A percentile compares a stretch with the other conserved stretches of the same genome.
Evolutionary conservation across 2,797 vertebrate species (phyloP).

Genomic region (Accipiter minullus): DNA sequence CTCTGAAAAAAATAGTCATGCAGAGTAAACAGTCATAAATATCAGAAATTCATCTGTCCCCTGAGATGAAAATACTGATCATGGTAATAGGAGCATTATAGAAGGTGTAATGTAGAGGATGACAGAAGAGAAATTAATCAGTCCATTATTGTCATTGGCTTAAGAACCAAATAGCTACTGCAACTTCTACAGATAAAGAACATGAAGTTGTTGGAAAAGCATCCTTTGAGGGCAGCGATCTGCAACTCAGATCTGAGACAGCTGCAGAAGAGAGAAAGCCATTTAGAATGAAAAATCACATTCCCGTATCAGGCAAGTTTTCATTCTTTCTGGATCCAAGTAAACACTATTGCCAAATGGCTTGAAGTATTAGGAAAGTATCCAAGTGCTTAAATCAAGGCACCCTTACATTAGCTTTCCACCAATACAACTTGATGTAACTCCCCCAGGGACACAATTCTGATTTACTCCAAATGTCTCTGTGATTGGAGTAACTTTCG

Average conservation of each 20-base stretch:
- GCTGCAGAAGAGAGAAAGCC: background rate
- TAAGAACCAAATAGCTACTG: background rate
- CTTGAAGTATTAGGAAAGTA: background rate
- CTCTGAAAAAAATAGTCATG: slow-evolving; percentile 16
- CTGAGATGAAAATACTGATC: slow-evolving; percentile 36
- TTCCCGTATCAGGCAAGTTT: background rate
- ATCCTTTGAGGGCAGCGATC: background rate
- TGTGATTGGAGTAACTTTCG: background rate
- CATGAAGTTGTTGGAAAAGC: background rate
- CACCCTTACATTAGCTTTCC: background rate
- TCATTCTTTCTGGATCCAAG: background rate
- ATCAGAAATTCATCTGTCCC: slow-evolving; percentile 21
- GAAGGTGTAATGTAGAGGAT: background rate
- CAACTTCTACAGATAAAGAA: background rate
- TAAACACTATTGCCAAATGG: background rate
- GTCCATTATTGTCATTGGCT: background rate
- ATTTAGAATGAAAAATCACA: background rate
- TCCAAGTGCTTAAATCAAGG: background rate
- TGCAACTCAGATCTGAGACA: background rate
- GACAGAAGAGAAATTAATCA: slow-evolving; percentile 27
- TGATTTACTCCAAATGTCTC: background rate
- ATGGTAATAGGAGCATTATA: background rate
- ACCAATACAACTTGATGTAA: background rate
- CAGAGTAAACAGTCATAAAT: slow-evolving; percentile 40
- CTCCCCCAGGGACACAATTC: background rate